These are phyloP conservation scores for Toxotes chatareus DNA, from an alignment of 2,113 vertebrate genomes.

Conservation along the genomic window DNA sequence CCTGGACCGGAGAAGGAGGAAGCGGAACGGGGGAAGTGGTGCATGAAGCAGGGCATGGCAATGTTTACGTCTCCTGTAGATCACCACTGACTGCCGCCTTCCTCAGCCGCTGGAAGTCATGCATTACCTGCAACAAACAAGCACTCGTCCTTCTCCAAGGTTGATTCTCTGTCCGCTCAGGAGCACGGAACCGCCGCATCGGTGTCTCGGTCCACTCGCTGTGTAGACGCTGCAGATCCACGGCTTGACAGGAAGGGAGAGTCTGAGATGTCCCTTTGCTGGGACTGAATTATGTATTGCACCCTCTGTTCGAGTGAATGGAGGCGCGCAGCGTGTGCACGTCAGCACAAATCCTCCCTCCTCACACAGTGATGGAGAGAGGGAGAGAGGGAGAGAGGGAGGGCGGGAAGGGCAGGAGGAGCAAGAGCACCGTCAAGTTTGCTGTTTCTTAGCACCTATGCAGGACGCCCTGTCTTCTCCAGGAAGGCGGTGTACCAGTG, in stretches of 20 bases:
- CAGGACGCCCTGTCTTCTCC: not conserved
- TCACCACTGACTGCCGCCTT: not conserved
- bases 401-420: not conserved
- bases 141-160: slow-evolving; percentile 36
- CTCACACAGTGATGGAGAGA: slow-evolving; percentile 7
- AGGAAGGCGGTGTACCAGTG: not conserved
- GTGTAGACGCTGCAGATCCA: slow-evolving; percentile 25
- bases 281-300: slow-evolving; percentile 58
- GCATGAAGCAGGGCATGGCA: slow-evolving; percentile 71
- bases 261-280: slow-evolving; percentile 41
- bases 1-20: slow-evolving; percentile 26
- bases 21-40: slow-evolving; percentile 7
- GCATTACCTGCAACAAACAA: slow-evolving; percentile 23
- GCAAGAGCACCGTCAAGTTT: slow-evolving; percentile 36
- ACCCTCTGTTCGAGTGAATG: slow-evolving; percentile 34
- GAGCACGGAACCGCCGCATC: not conserved
- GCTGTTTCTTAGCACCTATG: not conserved
- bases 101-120: slow-evolving; percentile 41
- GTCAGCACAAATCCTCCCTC: slow-evolving; percentile 31
- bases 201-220: not conserved
- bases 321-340: slow-evolving; percentile 54
- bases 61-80: slow-evolving; percentile 74
- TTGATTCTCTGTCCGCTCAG: slow-evolving; percentile 23
- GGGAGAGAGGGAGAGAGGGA: not conserved
- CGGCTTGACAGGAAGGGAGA: not conserved